These are phyloP conservation scores for Drosophila sp. DNA, from an alignment of 1,140 invertebrate genomes.

Conservation along the genomic window DNA sequence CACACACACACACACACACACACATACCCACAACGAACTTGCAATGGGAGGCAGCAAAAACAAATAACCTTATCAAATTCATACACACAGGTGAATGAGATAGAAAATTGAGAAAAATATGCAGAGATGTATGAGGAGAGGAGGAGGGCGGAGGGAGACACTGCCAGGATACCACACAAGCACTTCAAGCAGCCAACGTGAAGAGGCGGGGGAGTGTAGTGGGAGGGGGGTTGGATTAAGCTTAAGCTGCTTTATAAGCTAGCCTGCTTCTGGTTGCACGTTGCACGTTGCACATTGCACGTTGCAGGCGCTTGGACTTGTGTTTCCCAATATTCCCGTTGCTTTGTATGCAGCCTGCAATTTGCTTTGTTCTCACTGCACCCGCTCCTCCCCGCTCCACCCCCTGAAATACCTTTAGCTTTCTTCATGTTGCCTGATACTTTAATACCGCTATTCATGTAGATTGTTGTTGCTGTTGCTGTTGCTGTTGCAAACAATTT, in stretches of 20 bases:
- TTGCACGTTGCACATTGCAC: conserved; percentile 25
- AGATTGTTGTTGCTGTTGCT: conserved; percentile 43
- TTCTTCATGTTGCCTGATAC: conserved; percentile 56
- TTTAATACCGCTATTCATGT: conserved; percentile 74
- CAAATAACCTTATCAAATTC: conserved; percentile 72
- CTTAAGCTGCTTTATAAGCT: conserved; percentile 48
- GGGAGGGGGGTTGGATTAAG: background rate
- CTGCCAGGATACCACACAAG: conserved; percentile 12
- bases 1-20: background rate
- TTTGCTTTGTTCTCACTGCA: conserved; percentile 55
- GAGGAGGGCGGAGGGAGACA: too few species aligned
- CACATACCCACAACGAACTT: conserved; percentile 11
- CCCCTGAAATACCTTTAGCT: background rate
- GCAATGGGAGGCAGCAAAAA: conserved; percentile 33
- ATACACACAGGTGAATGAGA: conserved; percentile 37
- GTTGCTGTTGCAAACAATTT: conserved; percentile 55
- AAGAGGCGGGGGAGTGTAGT: background rate
- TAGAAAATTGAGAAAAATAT: too few species aligned
- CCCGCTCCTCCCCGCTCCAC: background rate
- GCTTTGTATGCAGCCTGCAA: conserved; percentile 67
- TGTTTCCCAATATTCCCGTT: conserved; percentile 1
- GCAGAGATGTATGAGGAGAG: background rate
- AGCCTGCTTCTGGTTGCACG: conserved; percentile 40
- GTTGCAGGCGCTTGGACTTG: conserved; percentile 16
- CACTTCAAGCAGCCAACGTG: conserved; percentile 5